These are phyloP conservation scores for Apodemia zela DNA, from an alignment of 2,888 invertebrate species.

Conservation along the genomic window DNA sequence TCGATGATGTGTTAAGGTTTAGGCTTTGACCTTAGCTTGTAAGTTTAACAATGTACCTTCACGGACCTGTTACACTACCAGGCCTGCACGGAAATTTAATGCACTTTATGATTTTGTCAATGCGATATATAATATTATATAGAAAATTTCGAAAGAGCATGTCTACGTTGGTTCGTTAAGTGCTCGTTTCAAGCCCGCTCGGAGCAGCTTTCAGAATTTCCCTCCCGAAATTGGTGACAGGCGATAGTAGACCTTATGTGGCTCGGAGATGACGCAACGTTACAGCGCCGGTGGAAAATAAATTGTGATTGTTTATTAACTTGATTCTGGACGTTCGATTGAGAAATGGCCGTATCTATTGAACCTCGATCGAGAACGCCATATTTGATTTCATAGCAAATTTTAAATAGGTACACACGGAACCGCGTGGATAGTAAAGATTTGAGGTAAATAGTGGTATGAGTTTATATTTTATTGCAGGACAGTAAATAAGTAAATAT, in stretches of 20 bases:
- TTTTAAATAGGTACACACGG: neutral
- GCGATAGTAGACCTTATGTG: constrained; percentile 23
- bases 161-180: neutral
- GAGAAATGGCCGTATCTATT: constrained; percentile 8
- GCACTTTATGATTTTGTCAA: no score
- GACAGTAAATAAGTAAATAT: no score
- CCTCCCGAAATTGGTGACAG: constrained; percentile 22
- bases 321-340: constrained; percentile 19
- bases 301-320: constrained; percentile 16
- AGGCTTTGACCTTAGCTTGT: no score
- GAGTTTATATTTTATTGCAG: neutral
- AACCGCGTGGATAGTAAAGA: neutral
- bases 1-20: no score
- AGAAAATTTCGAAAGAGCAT: neutral
- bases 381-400: neutral
- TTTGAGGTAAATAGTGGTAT: neutral
- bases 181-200: neutral
- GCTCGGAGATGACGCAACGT: constrained; percentile 17
- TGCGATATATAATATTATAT: no score
- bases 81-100: no score
- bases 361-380: neutral
- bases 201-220: neutral
- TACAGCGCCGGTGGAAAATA: constrained; percentile 17
- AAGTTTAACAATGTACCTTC: no score
- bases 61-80: no score